phyloP scores from a whole-genome alignment of 1,140 invertebrate genomes.

The Drosophila pandora region DNA sequence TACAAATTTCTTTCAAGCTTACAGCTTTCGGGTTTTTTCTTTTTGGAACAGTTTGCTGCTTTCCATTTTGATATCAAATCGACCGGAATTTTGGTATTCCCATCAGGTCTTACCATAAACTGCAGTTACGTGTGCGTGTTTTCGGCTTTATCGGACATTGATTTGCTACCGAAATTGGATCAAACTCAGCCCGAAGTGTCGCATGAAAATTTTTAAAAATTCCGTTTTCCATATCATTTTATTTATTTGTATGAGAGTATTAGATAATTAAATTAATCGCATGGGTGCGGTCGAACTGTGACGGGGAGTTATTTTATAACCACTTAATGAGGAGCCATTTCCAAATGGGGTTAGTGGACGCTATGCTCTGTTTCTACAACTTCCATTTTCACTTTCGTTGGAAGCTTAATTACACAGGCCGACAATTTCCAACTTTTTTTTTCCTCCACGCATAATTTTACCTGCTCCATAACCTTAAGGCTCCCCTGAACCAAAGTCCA shows the following conservation, averaged over 20 bases:
- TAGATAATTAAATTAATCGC: slow-evolving; percentile 55
- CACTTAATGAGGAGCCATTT: slow-evolving; percentile 33
- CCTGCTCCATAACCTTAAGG: too few species aligned
- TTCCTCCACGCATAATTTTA: too few species aligned
- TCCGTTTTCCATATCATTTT: slow-evolving; percentile 19
- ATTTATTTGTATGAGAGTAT: slow-evolving; percentile 35
- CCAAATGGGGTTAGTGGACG: slow-evolving; percentile 40
- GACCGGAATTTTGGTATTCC: slow-evolving; percentile 24
- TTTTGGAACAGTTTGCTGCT: slow-evolving; percentile 21
- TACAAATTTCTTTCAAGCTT: background rate
- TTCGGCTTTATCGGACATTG: slow-evolving; percentile 13
- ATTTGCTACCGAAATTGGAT: slow-evolving; percentile 44
- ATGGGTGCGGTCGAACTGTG: slow-evolving; percentile 17
- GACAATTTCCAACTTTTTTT: too few species aligned
- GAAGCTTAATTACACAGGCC: too few species aligned
- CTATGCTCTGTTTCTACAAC: slow-evolving; percentile 46
- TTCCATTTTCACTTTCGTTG: slow-evolving; percentile 49
- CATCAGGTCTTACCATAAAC: slow-evolving; percentile 29
- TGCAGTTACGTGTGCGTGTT: slow-evolving; percentile 38
- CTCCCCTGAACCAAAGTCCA: too few species aligned
- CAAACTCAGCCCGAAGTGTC: slow-evolving; percentile 48
- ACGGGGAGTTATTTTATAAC: slow-evolving; percentile 19
- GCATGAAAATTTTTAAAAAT: slow-evolving; percentile 31
- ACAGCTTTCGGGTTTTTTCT: slow-evolving; percentile 11
- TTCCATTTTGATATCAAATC: slow-evolving; percentile 53